A percentile compares a stretch with the other conserved stretches of the same genome.
Conservation (phyloP, 2,888 invertebrate genomes). For the Serripes groenlandicus region DNA sequence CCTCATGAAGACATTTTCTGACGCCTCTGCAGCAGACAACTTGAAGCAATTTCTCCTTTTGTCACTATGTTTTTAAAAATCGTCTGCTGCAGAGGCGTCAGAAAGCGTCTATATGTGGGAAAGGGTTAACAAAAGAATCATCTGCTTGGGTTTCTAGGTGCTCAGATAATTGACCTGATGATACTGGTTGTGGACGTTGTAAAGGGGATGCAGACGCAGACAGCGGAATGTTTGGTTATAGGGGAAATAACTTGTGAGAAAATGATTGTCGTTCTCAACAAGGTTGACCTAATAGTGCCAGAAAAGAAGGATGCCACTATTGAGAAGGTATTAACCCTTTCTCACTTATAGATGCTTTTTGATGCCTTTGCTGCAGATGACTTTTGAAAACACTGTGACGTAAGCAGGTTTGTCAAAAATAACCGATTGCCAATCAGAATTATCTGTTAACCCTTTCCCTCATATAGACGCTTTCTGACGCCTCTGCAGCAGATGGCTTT, state of each 20-base stretch:
- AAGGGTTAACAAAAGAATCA: not conserved
- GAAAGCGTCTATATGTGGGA: too few species aligned
- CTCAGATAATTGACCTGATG: constrained; percentile 92
- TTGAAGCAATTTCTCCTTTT: too few species aligned
- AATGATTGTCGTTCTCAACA: constrained; percentile 91
- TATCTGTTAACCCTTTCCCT: not conserved
- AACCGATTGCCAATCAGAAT: too few species aligned
- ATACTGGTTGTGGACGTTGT: constrained; percentile 90
- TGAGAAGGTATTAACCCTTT: constrained; percentile 88
- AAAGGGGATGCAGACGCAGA: constrained; percentile 92
- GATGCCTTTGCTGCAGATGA: not conserved
- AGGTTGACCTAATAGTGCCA: constrained; percentile 89
- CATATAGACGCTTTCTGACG: not conserved
- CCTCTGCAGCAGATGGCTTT: not conserved
- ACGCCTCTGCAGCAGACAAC: too few species aligned
- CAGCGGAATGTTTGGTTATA: constrained; percentile 92
- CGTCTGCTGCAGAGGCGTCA: too few species aligned
- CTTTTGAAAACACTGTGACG: not conserved
- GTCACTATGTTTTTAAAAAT: too few species aligned
- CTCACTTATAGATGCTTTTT: not conserved
- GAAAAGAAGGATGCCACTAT: constrained; percentile 87
- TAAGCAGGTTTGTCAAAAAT: too few species aligned
- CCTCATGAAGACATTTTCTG: too few species aligned
- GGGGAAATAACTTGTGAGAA: constrained; percentile 90
- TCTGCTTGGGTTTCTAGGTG: constrained; percentile 86